Evolutionary conservation across 2,888 invertebrate species (phyloP), one percentile per base, ranked within the genome.

Genomic region (Macrophya annulata): DNA sequence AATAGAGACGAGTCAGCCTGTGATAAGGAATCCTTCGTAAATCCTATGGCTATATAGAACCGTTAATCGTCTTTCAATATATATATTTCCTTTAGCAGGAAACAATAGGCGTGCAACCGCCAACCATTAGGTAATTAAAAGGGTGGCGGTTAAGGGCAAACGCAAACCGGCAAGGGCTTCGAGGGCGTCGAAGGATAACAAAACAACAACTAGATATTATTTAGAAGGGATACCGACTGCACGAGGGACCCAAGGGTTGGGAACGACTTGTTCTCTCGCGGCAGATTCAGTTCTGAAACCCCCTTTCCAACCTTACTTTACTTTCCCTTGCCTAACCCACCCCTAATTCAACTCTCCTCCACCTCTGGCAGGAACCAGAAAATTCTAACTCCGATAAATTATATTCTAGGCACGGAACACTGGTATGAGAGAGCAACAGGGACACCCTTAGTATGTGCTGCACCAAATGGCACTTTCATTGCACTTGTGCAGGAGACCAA

Each of bases 391-490:
- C 88, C 88, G 87, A 91, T 91, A 91, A 91, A 91, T 91, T 91
- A 91, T 90, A 91, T 91, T 91, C 91, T 90, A 88, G 89, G 89
- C 91, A 91, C 91, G 91, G 89, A 88, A 89, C 89, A 88, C 88
- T 90, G 88, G 87, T 89, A 87, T 86, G 77, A n/a, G 31, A 31
- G 77, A 77, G 77, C n/a, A 81, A 59, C 74, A 74, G 76, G 84
- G 79, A 72, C 83, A 83, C 85, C 87, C 85, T 83, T 84, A 82
- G 87, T 88, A 89, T 89, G 89, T 87, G 88, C 89, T 88, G 89
- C 88, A 87, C 90, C 91, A 91, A 91, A 91, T 91, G 91, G 90
- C 88, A 91, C 90, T 91, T 91, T 91, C 91, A 91, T 91, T 90
- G 91, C 91, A 90, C 90, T 90, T 90, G 91, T 89, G 87, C 87